These are phyloP conservation scores for Lucilia sericata DNA, from an alignment of 1,140 invertebrate genomes.

Conservation along the genomic window DNA sequence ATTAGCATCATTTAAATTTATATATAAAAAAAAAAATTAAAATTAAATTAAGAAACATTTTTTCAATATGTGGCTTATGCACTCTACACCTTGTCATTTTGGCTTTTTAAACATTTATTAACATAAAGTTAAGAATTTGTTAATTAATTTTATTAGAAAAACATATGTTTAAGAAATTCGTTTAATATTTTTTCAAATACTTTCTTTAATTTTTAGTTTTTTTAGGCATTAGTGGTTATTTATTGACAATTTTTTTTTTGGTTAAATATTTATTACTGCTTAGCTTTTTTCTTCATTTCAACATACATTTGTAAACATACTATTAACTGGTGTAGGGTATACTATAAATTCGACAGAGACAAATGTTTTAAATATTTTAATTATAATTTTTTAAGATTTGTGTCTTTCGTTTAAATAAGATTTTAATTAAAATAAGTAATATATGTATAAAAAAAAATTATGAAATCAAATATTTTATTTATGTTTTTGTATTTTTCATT, in stretches of 20 bases:
- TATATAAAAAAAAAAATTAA: constrained; percentile 32
- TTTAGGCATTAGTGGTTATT: constrained; percentile 11
- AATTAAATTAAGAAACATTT: background rate
- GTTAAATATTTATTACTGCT: no score
- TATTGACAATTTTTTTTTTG: background rate
- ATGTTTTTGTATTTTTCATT: background rate
- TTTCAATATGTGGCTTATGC: background rate
- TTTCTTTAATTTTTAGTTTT: background rate
- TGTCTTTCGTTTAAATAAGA: background rate
- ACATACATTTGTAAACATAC: no score
- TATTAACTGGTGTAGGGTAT: background rate
- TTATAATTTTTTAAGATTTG: constrained; percentile 12
- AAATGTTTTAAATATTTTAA: background rate
- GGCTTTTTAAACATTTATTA: background rate
- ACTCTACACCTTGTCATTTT: background rate
- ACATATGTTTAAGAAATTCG: no score
- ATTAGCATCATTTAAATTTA: background rate
- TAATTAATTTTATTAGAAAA: no score
- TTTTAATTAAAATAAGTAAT: background rate
- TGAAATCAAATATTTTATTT: constrained; percentile 23
- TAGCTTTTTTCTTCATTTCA: no score
- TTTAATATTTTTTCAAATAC: no score
- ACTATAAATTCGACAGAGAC: background rate
- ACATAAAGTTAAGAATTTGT: no score
- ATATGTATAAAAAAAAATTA: background rate